Conservation (phyloP, 2,797 vertebrate genomes). For the Mycteria americana region DNA sequence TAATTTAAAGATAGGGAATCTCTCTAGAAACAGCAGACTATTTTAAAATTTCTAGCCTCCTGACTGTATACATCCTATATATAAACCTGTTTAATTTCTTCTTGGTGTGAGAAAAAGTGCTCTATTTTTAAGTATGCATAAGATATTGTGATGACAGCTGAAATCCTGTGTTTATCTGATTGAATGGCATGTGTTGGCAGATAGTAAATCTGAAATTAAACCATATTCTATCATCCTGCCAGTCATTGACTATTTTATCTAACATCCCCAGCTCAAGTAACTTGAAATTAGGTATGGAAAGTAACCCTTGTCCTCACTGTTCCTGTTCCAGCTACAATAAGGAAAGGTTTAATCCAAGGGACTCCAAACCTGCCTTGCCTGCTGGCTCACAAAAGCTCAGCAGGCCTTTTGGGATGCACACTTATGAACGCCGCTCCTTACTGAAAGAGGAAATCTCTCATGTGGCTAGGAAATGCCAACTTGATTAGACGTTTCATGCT, state of each 20-base stretch:
- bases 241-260: constrained; percentile 54
- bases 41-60: constrained; percentile 29
- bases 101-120: constrained; percentile 44
- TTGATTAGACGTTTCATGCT: background rate
- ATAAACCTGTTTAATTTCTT: constrained; percentile 52
- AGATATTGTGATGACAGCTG: constrained; percentile 66
- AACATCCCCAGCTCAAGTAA: constrained; percentile 12
- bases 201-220: constrained; percentile 71
- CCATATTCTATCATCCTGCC: constrained; percentile 49
- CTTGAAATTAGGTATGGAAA: constrained; percentile 2
- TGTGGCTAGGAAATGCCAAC: background rate
- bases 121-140: constrained; percentile 66
- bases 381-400: constrained; percentile 8
- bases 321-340: background rate
- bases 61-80: constrained; percentile 25
- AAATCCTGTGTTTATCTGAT: constrained; percentile 69
- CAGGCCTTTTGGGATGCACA: background rate
- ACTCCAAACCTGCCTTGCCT: background rate
- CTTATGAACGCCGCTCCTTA: background rate
- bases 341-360: background rate
- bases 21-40: constrained; percentile 23
- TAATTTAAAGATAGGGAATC: constrained; percentile 46
- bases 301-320: background rate
- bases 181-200: constrained; percentile 70
- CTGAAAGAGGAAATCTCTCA: background rate